Percentiles rank a stretch among this genome's conserved stretches.
phyloP scores from a whole-genome alignment of 2,113 vertebrate genomes.

The Fukomys damarensis region DNA sequence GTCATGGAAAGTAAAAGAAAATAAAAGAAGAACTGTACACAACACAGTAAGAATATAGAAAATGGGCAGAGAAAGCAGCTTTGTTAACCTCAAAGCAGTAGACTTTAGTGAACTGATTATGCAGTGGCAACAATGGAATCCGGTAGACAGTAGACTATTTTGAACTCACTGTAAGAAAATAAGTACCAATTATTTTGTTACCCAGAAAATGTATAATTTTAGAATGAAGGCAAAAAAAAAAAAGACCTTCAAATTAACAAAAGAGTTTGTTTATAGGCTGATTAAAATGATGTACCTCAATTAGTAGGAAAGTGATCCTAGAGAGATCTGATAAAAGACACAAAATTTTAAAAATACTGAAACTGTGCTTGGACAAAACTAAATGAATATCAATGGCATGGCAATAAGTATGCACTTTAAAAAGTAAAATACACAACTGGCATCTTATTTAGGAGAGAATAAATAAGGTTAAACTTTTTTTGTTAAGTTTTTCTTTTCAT shows the following conservation, averaged over 20 bases:
- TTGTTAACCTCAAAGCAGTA: neutral
- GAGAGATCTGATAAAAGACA: neutral
- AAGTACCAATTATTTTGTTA: neutral
- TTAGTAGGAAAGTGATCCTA: neutral
- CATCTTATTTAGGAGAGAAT: neutral
- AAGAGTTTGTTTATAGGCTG: neutral
- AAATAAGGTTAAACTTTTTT: neutral
- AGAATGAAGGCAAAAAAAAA: constrained; percentile 38
- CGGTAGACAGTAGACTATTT: neutral
- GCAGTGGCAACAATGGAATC: neutral
- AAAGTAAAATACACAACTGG: neutral
- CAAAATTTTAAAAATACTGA: neutral
- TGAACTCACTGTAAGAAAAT: neutral
- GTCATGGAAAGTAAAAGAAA: neutral
- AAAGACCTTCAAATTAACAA: constrained; percentile 19
- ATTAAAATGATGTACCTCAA: neutral
- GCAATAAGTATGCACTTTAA: neutral
- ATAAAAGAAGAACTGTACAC: neutral
- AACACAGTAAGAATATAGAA: neutral
- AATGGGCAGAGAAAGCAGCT: neutral
- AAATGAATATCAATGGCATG: neutral
- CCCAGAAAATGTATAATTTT: neutral
- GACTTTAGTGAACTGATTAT: neutral
- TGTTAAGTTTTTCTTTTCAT: neutral
- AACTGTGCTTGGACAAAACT: neutral